Conservation (phyloP, 2,113 vertebrate genomes). For the Nothocercus julius region DNA sequence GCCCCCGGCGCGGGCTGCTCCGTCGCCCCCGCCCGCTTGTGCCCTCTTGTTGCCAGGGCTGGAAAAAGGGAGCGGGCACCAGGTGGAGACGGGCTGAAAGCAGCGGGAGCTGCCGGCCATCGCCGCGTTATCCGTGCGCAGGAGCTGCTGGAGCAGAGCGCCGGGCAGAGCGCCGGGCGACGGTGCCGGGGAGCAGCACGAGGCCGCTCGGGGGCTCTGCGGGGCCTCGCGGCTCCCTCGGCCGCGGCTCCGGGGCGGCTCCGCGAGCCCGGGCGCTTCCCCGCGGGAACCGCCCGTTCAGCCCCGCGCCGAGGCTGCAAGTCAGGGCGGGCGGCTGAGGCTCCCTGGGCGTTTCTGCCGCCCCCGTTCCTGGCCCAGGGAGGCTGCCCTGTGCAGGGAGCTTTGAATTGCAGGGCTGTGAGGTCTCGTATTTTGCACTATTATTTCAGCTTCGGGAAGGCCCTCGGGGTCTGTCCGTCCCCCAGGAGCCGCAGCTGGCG, state of each 20-base stretch:
- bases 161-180: not conserved
- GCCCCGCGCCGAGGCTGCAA: not conserved
- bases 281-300: not conserved
- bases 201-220: not conserved
- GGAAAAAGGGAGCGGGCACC: not conserved
- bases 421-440: not conserved
- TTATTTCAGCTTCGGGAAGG: not conserved
- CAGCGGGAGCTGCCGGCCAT: not conserved
- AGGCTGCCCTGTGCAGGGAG: not conserved
- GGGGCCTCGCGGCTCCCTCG: not conserved
- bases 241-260: not conserved
- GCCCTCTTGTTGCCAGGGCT: too few relatives aligned
- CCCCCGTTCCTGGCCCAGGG: fast-evolving
- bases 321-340: not conserved
- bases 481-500: not conserved
- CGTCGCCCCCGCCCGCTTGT: fast-evolving
- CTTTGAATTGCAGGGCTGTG: not conserved
- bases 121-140: too few relatives aligned
- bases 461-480: not conserved
- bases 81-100: not conserved
- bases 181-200: too few relatives aligned
- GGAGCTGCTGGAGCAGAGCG: not conserved
- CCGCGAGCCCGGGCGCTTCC: too few relatives aligned
- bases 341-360: fast-evolving
- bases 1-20: not conserved